phyloP scores from a whole-genome alignment of 2,113 vertebrate species.

The Erythrocebus patas region DNA sequence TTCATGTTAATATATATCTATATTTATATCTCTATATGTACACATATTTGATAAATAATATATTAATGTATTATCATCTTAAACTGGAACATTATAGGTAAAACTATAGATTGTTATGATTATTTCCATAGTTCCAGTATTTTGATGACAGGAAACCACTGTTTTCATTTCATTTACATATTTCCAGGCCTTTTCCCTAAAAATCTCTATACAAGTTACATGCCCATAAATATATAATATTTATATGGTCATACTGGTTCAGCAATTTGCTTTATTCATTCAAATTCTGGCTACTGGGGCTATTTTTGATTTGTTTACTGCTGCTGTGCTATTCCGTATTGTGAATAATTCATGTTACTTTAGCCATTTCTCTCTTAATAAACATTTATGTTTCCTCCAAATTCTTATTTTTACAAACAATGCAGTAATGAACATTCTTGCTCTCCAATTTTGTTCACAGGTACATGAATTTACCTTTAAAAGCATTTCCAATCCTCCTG shows the following conservation, averaged over 20 bases:
- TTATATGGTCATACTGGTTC: not conserved
- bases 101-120: not conserved
- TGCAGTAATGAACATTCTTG: not conserved
- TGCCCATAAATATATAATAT: conserved; percentile 12
- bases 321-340: not conserved
- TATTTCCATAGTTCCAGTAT: not conserved
- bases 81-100: not conserved
- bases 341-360: conserved; percentile 49
- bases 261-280: not conserved
- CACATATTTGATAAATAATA: not conserved
- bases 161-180: not conserved
- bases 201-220: not conserved
- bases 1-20: not conserved
- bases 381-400: not conserved
- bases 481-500: not conserved
- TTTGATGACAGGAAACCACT: not conserved
- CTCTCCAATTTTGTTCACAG: not conserved
- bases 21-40: not conserved
- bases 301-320: not conserved
- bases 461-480: not conserved
- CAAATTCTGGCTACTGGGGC: not conserved
- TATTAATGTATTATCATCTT: not conserved
- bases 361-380: not conserved
- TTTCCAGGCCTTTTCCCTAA: not conserved
- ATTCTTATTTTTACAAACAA: not conserved